Evolutionary conservation across 2,888 invertebrate genomes (phyloP).

Genomic region (Drosophila melanosoma): DNA sequence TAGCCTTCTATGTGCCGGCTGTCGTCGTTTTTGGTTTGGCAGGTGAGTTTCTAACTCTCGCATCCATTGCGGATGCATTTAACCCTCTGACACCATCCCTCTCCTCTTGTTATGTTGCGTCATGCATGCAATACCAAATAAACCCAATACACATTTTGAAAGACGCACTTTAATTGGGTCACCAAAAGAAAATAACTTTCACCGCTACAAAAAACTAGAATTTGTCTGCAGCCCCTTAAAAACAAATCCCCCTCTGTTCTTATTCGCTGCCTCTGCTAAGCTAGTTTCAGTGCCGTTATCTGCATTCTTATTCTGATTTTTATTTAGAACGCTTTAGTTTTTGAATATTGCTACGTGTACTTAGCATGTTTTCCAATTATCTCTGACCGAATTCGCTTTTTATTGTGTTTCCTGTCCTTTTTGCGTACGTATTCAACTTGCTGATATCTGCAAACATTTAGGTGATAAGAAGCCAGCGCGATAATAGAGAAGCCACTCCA

Average conservation of each 20-base stretch:
- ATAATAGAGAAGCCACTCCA: constrained; percentile 53
- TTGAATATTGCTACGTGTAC: constrained; percentile 44
- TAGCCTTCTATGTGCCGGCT: constrained; percentile 94
- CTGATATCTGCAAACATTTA: constrained; percentile 25
- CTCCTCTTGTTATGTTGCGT: constrained; percentile 35
- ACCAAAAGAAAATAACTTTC: constrained; percentile 55
- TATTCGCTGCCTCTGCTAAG: not conserved
- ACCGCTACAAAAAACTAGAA: constrained; percentile 39
- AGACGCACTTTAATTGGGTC: constrained; percentile 57
- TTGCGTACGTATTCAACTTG: constrained; percentile 64
- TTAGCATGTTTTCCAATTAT: constrained; percentile 23
- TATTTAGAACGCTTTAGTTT: constrained; percentile 12
- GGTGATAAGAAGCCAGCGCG: constrained; percentile 39
- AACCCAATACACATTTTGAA: constrained; percentile 6
- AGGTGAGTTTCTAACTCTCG: constrained; percentile 86
- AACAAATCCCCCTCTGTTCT: not conserved
- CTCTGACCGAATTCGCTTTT: constrained; percentile 18
- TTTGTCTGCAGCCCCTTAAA: not conserved
- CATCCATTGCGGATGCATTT: constrained; percentile 2
- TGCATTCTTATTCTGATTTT: constrained; percentile 21
- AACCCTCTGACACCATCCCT: not conserved
- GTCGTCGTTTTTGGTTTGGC: constrained; percentile 91
- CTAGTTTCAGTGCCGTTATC: constrained; percentile 37
- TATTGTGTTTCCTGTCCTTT: constrained; percentile 14
- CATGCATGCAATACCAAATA: constrained; percentile 40